These are phyloP conservation scores for Pholis gunnellus DNA, from an alignment of 2,113 vertebrate genomes.

Conservation along the genomic window DNA sequence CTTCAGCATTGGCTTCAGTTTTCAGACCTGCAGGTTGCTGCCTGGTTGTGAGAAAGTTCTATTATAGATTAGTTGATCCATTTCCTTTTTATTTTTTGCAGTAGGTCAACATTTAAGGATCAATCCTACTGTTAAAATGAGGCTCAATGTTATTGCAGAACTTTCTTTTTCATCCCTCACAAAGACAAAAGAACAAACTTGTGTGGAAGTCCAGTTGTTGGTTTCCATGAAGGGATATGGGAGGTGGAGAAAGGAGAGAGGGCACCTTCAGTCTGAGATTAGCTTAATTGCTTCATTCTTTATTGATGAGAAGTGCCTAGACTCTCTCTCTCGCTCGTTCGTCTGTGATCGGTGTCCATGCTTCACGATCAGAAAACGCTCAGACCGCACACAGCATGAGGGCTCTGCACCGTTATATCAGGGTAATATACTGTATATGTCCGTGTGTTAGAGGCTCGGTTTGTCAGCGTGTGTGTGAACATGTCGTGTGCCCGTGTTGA, in stretches of 20 bases:
- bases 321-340: conserved; percentile 42
- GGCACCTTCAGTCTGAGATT: conserved; percentile 76
- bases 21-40: too few species aligned
- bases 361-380: conserved; percentile 44
- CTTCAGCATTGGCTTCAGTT: too few species aligned
- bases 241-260: conserved; percentile 62
- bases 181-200: neutral
- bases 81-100: neutral
- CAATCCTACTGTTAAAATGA: neutral
- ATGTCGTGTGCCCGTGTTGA: conserved; percentile 56
- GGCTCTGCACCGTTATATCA: conserved; percentile 48
- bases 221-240: conserved; percentile 48
- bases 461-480: conserved; percentile 38
- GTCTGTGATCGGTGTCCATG: conserved; percentile 48
- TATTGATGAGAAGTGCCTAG: conserved; percentile 76
- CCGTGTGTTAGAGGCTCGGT: neutral
- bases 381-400: conserved; percentile 20
- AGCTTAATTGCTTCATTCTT: conserved; percentile 79
- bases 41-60: neutral
- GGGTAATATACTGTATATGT: conserved; percentile 54
- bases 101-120: neutral
- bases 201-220: conserved; percentile 39
- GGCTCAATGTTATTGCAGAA: neutral
- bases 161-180: neutral
- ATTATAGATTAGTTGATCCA: neutral